Evolutionary conservation across 2,113 vertebrate genomes (phyloP).

Genomic region (Cyrtonyx montezumae): DNA sequence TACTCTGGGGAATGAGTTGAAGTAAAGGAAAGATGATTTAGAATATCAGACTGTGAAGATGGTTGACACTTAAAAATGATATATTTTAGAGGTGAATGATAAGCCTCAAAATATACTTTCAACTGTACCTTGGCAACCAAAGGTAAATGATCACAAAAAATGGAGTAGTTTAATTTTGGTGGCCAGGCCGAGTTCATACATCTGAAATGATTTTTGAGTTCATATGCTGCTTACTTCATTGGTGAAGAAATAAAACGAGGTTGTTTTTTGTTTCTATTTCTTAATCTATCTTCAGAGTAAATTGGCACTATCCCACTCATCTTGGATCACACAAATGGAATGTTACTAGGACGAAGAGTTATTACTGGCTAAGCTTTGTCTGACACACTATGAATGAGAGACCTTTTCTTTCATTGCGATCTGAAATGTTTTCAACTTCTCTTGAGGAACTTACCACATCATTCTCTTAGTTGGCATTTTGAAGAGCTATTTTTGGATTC

Average conservation of each 20-base stretch:
- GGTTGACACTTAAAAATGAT: neutral
- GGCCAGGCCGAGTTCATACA: neutral
- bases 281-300: neutral
- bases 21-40: neutral
- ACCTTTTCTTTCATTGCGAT: neutral
- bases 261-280: neutral
- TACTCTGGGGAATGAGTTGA: neutral
- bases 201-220: neutral
- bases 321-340: neutral
- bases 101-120: neutral
- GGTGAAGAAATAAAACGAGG: neutral
- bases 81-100: neutral
- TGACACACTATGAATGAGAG: neutral
- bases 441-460: neutral
- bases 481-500: neutral
- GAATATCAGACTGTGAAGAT: neutral
- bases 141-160: neutral
- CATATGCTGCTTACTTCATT: neutral
- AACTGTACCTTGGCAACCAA: neutral
- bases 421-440: neutral
- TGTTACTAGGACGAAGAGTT: neutral
- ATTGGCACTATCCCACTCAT: neutral
- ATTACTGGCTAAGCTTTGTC: neutral
- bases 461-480: neutral
- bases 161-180: neutral